Base-by-base conservation (phyloP, 92 coral and sea anemone genomes). In the Nematostella vectensis region DNA sequence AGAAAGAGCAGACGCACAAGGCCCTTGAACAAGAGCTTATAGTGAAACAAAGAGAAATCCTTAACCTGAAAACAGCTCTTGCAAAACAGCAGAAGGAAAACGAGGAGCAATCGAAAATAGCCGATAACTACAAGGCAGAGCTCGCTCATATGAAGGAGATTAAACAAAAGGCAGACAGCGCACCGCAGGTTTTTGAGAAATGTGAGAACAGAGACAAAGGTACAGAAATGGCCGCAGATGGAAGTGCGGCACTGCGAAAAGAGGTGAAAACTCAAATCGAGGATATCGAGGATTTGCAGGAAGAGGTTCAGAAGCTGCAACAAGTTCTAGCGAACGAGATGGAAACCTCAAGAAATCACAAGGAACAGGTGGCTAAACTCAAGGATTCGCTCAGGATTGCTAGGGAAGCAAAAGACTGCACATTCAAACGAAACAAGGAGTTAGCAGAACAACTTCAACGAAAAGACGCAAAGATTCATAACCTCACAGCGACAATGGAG, bases 331-430 rank as follows among this genome's bases (percentile, higher is more conserved):
- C 38, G 31, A 23, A 16, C 26, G 57, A 57, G 29, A 20, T 49
- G n/a, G 59, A 78, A 10, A 42, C 42, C 2, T n/a, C 21, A 4
- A 48, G 61, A 50, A 22, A 24, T 3, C 21, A 26, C 58, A 55
- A 59, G 25, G 56, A 19, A 10, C 63, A 70, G 58, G 50, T 65
- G 0, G 26, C 48, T 1, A 51, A 50, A 6, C 22, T 77, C 11
- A 55, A 63, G 48, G 53, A 37, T 25, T 18, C 65, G 22, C 47
- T 77, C 21, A 51, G 36, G 29, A 66, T 60, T 26, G 59, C 47
- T 4, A 56, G 19, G 25, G 63, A 49, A 58, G 83, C 74, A 33
- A 77, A 70, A n/a, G 69, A 59, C 1, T 57, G 50, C 29, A 61
- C 69, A 13, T 42, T 62, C 11, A 57, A 65, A 47, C 47, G 70